phyloP scores from a whole-genome alignment of 2,113 vertebrate species.

The Stigmatopora nigra region DNA sequence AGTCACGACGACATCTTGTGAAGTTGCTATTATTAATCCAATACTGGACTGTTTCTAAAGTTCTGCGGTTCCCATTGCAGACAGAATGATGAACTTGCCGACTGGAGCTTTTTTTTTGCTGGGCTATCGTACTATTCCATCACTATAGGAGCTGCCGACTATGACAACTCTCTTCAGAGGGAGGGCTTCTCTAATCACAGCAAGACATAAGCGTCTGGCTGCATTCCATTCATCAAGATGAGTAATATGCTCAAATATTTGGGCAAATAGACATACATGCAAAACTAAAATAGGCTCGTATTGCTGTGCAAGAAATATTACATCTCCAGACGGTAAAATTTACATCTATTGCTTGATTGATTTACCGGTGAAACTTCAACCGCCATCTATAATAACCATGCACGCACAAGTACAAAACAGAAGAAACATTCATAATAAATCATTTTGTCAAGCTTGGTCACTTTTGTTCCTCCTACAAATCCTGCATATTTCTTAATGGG shows the following conservation, averaged over 20 bases:
- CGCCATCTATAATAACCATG: constrained; percentile 3
- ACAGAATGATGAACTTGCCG: constrained; percentile 52
- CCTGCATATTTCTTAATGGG: not conserved
- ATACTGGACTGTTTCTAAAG: constrained; percentile 17
- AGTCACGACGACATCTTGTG: constrained; percentile 40
- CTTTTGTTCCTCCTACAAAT: constrained; percentile 6
- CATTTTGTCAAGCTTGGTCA: constrained; percentile 1
- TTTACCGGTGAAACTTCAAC: too few relatives aligned
- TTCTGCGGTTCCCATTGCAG: constrained; percentile 9
- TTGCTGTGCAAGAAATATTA: not conserved
- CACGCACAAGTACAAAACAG: not conserved
- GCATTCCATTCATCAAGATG: constrained; percentile 29
- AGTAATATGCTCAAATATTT: constrained; percentile 25
- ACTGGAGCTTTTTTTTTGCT: constrained; percentile 34
- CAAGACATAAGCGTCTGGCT: constrained; percentile 24
- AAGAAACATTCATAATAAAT: not conserved
- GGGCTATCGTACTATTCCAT: constrained; percentile 53
- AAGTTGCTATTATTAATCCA: constrained; percentile 54
- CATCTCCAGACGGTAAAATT: not conserved
- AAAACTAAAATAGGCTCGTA: not conserved
- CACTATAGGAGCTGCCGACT: constrained; percentile 39
- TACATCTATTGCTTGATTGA: too few relatives aligned
- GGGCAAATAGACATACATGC: constrained; percentile 16
- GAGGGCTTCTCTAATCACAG: constrained; percentile 41
- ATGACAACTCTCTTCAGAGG: constrained; percentile 43